Evolutionary conservation across 2,888 invertebrate species (phyloP), one percentile per base, ranked within the genome.

Genomic region (Eupithecia exiguata): DNA sequence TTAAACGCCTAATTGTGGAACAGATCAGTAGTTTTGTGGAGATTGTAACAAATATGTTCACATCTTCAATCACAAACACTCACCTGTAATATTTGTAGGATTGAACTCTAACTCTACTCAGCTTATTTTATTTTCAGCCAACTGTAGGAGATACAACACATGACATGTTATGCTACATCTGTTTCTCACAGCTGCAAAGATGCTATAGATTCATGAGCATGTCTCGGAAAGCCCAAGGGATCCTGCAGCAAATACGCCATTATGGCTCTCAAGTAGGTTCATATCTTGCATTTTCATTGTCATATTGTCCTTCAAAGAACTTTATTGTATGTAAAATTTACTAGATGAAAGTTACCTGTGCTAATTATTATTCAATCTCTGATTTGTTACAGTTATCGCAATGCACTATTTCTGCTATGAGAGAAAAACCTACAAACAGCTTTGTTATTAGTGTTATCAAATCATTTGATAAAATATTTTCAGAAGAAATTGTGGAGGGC

Each of bases 111-210:
- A 49, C 25, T 61, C 21, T 14, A 25, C 25, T 21, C 9, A 21
- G 43, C 0, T n/a, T 21, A 21, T n/a, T 53, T 53, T 10, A 53
- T 53, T 7, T 75, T 67, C 62, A 75, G 75, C 67, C 72, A n/a
- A 35, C 53, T 25, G n/a, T 30, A 21, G 69, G 46, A 35, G 67
- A 68, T 61, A 21, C 53, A 43, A 43, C 43, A 58, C 68, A 67
- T 4, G 67, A 68, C n/a, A 70, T 40, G 9, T 21, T 75, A 63
- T 75, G 75, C 70, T 75, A 72, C 70, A 72, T 72, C 53, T 75
- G 75, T 63, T 75, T 68, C 36, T 63, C 70, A 21, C 75, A 75
- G 72, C 68, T 75, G n/a, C 72, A 70, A 49, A 75, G n/a, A 68
- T 75, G 72, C 38, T 70, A 36, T 65, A 70, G 43, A 58, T 75